These are phyloP conservation scores for Chondrilla cf. caribensis DNA, from an alignment of 37 sponge, comb jelly and placozoan species.

Conservation along the genomic window DNA sequence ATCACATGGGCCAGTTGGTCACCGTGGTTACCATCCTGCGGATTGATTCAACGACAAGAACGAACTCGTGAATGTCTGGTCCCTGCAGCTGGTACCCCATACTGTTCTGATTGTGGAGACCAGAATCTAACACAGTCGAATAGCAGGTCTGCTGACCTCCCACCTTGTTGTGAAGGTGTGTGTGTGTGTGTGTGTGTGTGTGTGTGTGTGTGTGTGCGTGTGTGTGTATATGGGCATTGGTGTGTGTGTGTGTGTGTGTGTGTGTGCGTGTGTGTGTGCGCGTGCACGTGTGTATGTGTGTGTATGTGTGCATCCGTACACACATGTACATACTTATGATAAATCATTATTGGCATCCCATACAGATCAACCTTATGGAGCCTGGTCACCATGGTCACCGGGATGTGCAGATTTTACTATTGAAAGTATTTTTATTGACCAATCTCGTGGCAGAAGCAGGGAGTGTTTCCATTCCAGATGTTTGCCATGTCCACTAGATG, in stretches of 20 bases:
- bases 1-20: not conserved
- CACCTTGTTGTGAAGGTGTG: constrained; percentile 4
- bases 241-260: not conserved
- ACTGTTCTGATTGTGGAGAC: not conserved
- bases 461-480: not conserved
- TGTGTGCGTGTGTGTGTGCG: not conserved
- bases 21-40: not conserved
- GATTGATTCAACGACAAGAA: not conserved
- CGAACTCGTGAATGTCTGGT: not conserved
- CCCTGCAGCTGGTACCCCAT: not conserved
- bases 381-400: constrained; percentile 6
- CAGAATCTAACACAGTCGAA: not conserved
- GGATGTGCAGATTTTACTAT: not conserved
- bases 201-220: not conserved
- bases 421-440: not conserved
- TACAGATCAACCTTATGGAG: not conserved
- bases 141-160: not conserved
- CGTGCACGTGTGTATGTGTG: not conserved
- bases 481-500: not conserved
- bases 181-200: not conserved
- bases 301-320: not conserved
- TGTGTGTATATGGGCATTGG: not conserved
- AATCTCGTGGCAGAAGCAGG: not conserved
- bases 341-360: not conserved
- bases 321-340: not conserved